Base-by-base conservation (phyloP, 1,140 invertebrate genomes). In the Trachymyrmex septentrionalis region DNA sequence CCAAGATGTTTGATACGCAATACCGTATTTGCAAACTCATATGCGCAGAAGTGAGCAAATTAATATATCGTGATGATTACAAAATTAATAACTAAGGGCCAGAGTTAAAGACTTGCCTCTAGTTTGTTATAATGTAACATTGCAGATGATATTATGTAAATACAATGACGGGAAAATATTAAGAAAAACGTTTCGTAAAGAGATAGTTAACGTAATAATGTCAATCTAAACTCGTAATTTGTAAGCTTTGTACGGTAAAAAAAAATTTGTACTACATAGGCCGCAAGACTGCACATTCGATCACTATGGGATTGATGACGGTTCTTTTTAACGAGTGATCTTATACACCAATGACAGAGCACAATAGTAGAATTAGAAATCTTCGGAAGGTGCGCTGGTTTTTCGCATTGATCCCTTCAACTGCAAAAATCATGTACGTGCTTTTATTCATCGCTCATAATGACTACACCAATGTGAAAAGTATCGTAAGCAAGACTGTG, bases 181-280 rank as follows among this genome's bases (percentile, higher is more conserved):
- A n/a, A 9, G 64, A 84, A 14, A 73, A 75, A 75, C 27, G 38
- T 75, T 75, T 73, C 80, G 24, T 84, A 81, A 69, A 44, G 63
- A 64, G 27, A 30, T 81, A 80, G 63, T 48, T 78, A 86, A 89
- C 30, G 59, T 89, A 89, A 72, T 82, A 89, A 89, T 57, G 85
- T 90, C 88, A 86, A 90, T 90, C 88, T 89, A 90, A 89, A 85
- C 63, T 38, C 4, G 63, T 90, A 90, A 90, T 90, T 86, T 88
- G 57, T 90, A 90, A 90, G 86, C 71, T 89, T 69, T 86, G 71
- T 88, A 89, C 48, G 27, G 71, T 86, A 80, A 77, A 86, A 86
- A 53, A 73, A 85, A 44, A 53, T 75, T 84, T 84, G 69, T 84
- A 86, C 72, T 81, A 81, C 50, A 76, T 89, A 86, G 61, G 67